phyloP scores from a whole-genome alignment of 2,113 vertebrate genomes.

The Syngnathoides biaculeatus region DNA sequence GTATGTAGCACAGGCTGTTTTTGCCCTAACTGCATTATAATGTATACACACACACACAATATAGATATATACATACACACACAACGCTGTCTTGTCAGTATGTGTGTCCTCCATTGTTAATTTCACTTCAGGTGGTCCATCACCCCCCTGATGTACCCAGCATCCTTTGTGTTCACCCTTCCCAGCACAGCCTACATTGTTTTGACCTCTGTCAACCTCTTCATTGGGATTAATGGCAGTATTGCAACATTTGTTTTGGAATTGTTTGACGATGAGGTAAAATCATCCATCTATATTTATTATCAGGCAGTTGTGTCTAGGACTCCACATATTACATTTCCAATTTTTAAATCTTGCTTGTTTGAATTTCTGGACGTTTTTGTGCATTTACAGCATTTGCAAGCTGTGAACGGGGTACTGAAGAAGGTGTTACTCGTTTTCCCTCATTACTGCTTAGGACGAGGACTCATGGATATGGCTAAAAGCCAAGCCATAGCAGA shows the following conservation, averaged over 20 bases:
- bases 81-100: no score
- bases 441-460: conserved; percentile 79
- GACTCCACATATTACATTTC: not conserved
- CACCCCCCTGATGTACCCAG: conserved; percentile 81
- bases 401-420: conserved; percentile 72
- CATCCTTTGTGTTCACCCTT: conserved; percentile 76
- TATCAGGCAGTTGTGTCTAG: not conserved
- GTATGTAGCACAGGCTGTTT: no score
- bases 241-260: conserved; percentile 79
- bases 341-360: not conserved
- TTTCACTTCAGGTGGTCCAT: conserved; percentile 73
- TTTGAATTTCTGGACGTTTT: not conserved
- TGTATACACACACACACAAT: no score
- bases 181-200: conserved; percentile 80
- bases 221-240: conserved; percentile 79
- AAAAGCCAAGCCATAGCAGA: conserved; percentile 79
- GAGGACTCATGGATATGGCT: conserved; percentile 80
- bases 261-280: conserved; percentile 76
- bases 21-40: no score
- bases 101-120: not conserved
- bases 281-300: not conserved
- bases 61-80: no score
- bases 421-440: conserved; percentile 80
- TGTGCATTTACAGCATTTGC: conserved; percentile 66
- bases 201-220: conserved; percentile 78